Conservation (phyloP, 2,113 vertebrate genomes). For the Abramis brama region DNA sequence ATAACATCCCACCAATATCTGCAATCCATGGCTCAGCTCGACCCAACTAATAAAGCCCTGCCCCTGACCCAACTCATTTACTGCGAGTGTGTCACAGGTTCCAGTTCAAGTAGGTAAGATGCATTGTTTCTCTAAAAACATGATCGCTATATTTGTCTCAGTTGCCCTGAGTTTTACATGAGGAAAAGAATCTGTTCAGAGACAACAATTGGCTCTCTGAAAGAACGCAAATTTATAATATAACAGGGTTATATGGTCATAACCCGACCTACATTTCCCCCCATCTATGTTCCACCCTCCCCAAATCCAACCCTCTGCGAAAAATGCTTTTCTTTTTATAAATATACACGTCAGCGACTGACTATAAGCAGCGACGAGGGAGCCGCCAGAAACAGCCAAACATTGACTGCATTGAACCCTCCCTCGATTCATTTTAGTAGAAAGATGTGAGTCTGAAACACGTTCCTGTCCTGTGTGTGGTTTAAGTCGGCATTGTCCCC, state of each 20-base stretch:
- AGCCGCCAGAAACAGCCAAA: conserved; percentile 41
- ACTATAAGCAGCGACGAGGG: conserved; percentile 65
- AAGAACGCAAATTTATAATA: conserved; percentile 74
- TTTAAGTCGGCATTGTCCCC: conserved; percentile 50
- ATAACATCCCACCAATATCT: conserved; percentile 51
- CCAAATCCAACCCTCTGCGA: conserved; percentile 27
- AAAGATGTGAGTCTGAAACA: conserved; percentile 58
- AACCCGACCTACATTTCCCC: conserved; percentile 57
- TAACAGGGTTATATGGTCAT: conserved; percentile 71
- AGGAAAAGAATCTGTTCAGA: conserved; percentile 66
- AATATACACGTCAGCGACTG: conserved; percentile 73
- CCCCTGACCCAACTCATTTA: conserved; percentile 50
- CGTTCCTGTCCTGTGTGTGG: conserved; percentile 59
- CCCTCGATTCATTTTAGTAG: conserved; percentile 37
- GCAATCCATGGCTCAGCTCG: conserved; percentile 56
- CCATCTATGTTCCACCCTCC: conserved; percentile 32
- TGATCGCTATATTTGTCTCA: conserved; percentile 72
- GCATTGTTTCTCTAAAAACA: conserved; percentile 51
- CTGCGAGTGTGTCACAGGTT: conserved; percentile 52
- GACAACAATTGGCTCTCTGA: conserved; percentile 71
- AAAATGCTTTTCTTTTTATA: conserved; percentile 57
- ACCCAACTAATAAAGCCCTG: conserved; percentile 46
- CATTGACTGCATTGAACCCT: conserved; percentile 28
- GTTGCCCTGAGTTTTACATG: conserved; percentile 77
- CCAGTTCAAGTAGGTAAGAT: conserved; percentile 72